phyloP scores from a whole-genome alignment of 1,140 invertebrate species.

The Drosophila funebris region DNA sequence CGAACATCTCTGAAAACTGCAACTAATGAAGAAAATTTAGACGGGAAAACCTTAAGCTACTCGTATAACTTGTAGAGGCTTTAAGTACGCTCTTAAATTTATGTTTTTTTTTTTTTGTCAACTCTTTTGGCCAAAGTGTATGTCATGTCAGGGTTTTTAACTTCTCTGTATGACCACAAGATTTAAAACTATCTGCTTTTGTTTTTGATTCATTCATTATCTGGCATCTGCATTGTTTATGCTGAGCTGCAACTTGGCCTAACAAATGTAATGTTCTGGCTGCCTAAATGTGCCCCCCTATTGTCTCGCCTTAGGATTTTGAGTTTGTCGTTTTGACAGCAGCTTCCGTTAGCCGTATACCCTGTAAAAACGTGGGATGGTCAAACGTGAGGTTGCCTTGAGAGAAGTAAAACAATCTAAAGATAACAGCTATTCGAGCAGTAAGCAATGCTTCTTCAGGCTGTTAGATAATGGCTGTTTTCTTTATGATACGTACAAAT shows the following conservation, averaged over 20 bases:
- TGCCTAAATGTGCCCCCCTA: background rate
- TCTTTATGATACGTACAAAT: too few species aligned
- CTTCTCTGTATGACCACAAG: background rate
- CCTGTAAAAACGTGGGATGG: background rate
- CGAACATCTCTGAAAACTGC: background rate
- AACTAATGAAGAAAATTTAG: constrained; percentile 6
- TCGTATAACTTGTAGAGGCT: background rate
- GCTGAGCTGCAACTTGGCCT: constrained; percentile 16
- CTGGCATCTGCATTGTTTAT: constrained; percentile 9
- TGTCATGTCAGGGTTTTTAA: background rate
- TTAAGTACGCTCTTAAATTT: background rate
- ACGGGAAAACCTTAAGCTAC: background rate
- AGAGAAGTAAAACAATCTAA: too few species aligned
- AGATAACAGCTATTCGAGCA: too few species aligned
- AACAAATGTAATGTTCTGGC: constrained; percentile 31
- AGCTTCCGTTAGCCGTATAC: constrained; percentile 49
- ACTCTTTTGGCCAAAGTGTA: background rate
- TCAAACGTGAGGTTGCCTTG: background rate
- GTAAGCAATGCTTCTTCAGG: too few species aligned
- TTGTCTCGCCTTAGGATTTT: background rate
- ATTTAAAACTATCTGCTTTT: background rate
- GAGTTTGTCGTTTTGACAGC: constrained; percentile 56
- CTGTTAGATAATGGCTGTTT: too few species aligned
- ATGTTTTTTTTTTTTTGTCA: background rate
- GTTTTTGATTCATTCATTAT: constrained; percentile 34